These are phyloP conservation scores for Cataglyphis cursor DNA, from an alignment of 2,888 invertebrate genomes.

Conservation along the genomic window DNA sequence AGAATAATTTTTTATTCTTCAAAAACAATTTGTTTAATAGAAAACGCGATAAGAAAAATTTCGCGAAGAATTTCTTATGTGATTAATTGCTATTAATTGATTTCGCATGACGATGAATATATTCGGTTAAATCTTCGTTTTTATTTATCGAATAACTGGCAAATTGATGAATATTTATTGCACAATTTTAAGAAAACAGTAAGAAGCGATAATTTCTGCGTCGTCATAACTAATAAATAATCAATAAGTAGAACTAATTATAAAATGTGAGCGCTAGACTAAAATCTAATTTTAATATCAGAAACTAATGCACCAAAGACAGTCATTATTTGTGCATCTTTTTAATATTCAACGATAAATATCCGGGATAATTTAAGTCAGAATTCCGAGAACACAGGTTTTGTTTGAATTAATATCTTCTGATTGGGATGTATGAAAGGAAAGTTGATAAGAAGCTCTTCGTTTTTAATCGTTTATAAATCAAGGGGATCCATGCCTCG, in stretches of 20 bases:
- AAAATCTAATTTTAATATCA: not conserved
- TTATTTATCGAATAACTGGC: not conserved
- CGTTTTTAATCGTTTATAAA: constrained; percentile 1
- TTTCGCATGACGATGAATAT: not conserved
- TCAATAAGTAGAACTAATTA: not conserved
- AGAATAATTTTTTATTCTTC: constrained; percentile 16
- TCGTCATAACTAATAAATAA: not conserved
- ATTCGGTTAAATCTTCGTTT: not conserved
- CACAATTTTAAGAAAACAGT: not conserved
- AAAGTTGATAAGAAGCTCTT: not conserved
- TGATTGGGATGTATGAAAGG: not conserved
- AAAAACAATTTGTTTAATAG: constrained; percentile 6
- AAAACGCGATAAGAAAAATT: not conserved
- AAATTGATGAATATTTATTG: constrained; percentile 22
- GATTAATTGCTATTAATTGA: constrained; percentile 22
- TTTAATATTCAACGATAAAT: constrained; percentile 10
- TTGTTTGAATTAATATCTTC: not conserved
- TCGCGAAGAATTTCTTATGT: not conserved
- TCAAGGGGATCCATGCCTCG: not conserved
- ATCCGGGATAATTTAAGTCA: not conserved
- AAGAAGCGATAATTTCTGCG: not conserved
- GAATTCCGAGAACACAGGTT: not conserved
- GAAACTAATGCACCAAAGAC: not conserved
- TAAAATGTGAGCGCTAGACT: too few relatives aligned
- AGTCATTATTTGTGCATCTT: not conserved